Base-by-base conservation (phyloP, 2,888 invertebrate species). In the Tenthredo amoena region DNA sequence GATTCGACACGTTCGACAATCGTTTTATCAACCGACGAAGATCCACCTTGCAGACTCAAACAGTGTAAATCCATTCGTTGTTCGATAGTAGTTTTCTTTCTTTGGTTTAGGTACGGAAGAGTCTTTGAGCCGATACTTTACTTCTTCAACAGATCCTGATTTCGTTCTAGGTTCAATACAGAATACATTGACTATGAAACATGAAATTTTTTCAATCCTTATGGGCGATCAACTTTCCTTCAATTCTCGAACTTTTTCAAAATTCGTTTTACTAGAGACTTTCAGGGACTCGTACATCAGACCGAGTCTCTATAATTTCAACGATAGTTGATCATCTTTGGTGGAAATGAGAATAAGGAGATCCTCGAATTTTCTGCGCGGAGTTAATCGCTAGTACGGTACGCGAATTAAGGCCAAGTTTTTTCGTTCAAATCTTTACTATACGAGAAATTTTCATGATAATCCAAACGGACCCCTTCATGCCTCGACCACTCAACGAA, bases 241-340 rank as follows among this genome's bases (percentile, higher is more conserved):
- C 34, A 81, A 50, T 62, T 81, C 81, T 21, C 81, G n/a, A 40
- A 81, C 50, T 26, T 62, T 21, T 55, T 15, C 18, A 31, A 47
- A 77, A 18, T 55, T 50, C 21, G 47, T 81, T 37, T 40, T 18
- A 10, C 62, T 15, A 6, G 34, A 34, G 21, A 26, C 18, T 62
- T 62, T 62, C 34, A 37, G 21, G 62, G 37, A 37, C 37, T 10
- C 62, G 81, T 37, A 40, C 81, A 81, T 81, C 81, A 81, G 81
- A 58, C 58, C 37, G 37, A n/a, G 21, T n/a, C 58, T n/a, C 58
- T 21, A 50, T 40, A 40, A 62, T 40, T 40, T 40, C 7, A 37
- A 58, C 34, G 43, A 43, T 7, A 74, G 12, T 74, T 74, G 12
- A 21, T 74, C 7, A 12, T 21, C 21, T 34, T 68, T 68, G 15